Conservation (phyloP, 2,797 vertebrate species). For the Onychomys arenicola region DNA sequence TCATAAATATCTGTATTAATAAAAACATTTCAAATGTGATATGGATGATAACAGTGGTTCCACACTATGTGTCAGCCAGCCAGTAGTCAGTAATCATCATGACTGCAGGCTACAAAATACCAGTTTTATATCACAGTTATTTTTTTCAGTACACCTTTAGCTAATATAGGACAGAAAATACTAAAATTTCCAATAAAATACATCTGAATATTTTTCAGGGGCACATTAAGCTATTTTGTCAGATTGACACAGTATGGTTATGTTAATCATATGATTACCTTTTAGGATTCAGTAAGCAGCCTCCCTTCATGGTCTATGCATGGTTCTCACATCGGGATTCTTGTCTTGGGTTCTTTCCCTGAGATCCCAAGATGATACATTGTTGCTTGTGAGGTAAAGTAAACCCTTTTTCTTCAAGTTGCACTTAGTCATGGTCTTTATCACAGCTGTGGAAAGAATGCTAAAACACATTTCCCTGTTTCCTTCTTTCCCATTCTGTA, state of each 20-base stretch:
- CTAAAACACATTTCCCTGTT: no score
- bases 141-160: neutral
- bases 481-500: fast-evolving
- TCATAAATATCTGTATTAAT: neutral
- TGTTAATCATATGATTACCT: neutral
- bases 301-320: neutral
- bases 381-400: neutral
- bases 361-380: neutral
- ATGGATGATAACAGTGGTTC: fast-evolving
- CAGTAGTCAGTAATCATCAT: neutral
- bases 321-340: neutral
- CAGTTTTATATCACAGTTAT: neutral
- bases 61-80: fast-evolving
- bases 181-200: neutral
- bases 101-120: neutral
- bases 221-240: neutral
- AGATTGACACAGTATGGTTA: neutral
- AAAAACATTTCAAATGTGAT: neutral
- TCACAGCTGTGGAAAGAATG: neutral
- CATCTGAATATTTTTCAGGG: neutral
- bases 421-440: neutral
- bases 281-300: neutral
- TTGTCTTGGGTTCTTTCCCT: no score
- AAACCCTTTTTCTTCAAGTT: neutral
- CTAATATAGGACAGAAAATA: neutral